Evolutionary conservation across 2,797 vertebrate genomes (phyloP), one percentile per base, ranked within the genome.

Genomic region (Rousettus madagascariensis): DNA sequence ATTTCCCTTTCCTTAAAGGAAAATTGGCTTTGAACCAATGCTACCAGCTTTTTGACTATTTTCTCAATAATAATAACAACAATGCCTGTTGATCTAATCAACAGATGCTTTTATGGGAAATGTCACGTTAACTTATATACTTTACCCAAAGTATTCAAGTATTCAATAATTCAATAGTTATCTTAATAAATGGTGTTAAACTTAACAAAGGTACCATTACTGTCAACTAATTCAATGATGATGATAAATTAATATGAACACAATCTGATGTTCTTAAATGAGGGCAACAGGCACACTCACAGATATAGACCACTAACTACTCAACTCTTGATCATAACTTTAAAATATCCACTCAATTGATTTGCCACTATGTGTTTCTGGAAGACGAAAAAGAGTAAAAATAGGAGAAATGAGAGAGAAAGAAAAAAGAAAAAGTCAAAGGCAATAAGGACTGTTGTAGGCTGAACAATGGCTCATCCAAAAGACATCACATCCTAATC

Each of bases 21-120:
- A 80, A 97, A 74, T 49, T 43, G 84, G 33, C 71, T 75, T 74
- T 71, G 53, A 89, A 95, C 91, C 24, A 96, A 87, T 43, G 49
- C 9, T 78, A 83, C 8, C 19, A 89, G 26, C 6, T 68, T 66
- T 53, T 72, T 78, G 51, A 66, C 30, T 86, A 78, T 59, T 87
- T 95, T 82, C 36, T 89, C 78, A 97, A 72, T 65, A 84, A 49
- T 26, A 8, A 41, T 38, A 82, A 22, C 1, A 82, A 22, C 2
- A 1, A 33, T 53, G 41, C 20, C 22, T 87, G 36, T 20, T 80
- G 93, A 86, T 11, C 19, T 65, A 59, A 90, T 68, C 43, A 59
- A 83, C 13, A 63, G 65, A 72, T 72, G 22, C 5, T 46, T 83
- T 68, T 20, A 26, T 11, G 68, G 36, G 16, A 86, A 95, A 66